A percentile compares a stretch with the other conserved stretches of the same genome.
phyloP scores from a whole-genome alignment of 2,797 vertebrate species.

The Alcedo quadribrachys region DNA sequence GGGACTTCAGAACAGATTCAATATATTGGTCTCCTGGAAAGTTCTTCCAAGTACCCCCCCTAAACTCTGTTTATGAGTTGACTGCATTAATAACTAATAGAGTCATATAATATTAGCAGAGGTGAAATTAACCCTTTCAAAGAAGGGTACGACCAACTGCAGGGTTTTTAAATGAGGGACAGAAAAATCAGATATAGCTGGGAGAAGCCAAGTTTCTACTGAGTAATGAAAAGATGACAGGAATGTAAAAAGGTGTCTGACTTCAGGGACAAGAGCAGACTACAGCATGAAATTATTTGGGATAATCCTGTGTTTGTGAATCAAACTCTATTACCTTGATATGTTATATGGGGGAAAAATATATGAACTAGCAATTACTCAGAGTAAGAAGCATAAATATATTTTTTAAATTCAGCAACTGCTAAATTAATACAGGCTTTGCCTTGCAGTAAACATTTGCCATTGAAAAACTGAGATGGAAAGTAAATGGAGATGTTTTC shows the following conservation, averaged over 20 bases:
- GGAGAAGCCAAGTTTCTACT: not conserved
- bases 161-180: not conserved
- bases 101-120: slow-evolving; percentile 24
- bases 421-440: not conserved
- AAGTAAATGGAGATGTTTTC: not conserved
- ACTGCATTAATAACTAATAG: slow-evolving; percentile 56
- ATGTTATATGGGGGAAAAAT: not conserved
- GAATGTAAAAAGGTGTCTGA: not conserved
- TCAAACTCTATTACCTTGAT: not conserved
- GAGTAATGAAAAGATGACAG: not conserved
- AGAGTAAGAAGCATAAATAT: not conserved
- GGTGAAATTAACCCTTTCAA: slow-evolving; percentile 21
- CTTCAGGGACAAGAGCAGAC: not conserved
- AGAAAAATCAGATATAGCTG: not conserved
- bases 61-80: slow-evolving; percentile 46
- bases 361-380: not conserved
- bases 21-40: slow-evolving; percentile 55
- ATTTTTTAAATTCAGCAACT: not conserved
- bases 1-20: slow-evolving; percentile 54
- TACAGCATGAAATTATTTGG: not conserved
- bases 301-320: not conserved
- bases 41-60: slow-evolving; percentile 36
- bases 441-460: not conserved
- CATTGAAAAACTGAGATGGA: not conserved
- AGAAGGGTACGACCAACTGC: not conserved